A percentile compares a stretch with the other conserved stretches of the same genome.
phyloP scores from a whole-genome alignment of 2,113 vertebrate genomes.

The Chaenocephalus aceratus region DNA sequence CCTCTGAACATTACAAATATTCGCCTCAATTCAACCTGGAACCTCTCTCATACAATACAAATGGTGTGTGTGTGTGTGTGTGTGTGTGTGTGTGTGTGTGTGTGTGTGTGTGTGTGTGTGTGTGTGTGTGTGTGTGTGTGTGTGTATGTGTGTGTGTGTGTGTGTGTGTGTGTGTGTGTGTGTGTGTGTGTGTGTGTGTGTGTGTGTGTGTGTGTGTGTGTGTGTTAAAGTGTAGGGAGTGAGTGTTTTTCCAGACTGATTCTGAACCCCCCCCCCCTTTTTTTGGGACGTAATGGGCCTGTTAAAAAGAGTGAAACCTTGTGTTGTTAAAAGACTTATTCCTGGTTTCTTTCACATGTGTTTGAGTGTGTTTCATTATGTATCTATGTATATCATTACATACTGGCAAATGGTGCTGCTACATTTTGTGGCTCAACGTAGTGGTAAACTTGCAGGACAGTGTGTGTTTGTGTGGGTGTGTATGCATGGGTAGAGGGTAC shows the following conservation, averaged over 20 bases:
- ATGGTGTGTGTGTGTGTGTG: too few species aligned
- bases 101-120: too few species aligned
- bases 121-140: too few species aligned
- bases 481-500: conserved; percentile 32
- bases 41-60: too few species aligned
- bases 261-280: conserved; percentile 23
- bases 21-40: too few species aligned
- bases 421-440: conserved; percentile 18
- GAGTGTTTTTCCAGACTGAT: conserved; percentile 58
- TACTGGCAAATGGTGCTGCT: conserved; percentile 10
- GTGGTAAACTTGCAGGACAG: conserved; percentile 25
- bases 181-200: too few species aligned
- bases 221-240: conserved; percentile 22
- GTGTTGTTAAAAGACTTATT: conserved; percentile 38
- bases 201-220: too few species aligned
- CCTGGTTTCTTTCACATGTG: conserved; percentile 32
- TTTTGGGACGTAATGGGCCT: conserved; percentile 39
- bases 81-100: too few species aligned
- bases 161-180: too few species aligned
- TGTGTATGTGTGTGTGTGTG: too few species aligned
- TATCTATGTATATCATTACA: conserved; percentile 5
- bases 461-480: conserved; percentile 33
- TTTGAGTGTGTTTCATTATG: conserved; percentile 7
- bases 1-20: too few species aligned
- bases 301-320: conserved; percentile 40